Percentiles rank a stretch among this genome's conserved stretches.
Evolutionary conservation across 1,140 invertebrate species (phyloP).

Genomic region (Asbolus verrucosus): DNA sequence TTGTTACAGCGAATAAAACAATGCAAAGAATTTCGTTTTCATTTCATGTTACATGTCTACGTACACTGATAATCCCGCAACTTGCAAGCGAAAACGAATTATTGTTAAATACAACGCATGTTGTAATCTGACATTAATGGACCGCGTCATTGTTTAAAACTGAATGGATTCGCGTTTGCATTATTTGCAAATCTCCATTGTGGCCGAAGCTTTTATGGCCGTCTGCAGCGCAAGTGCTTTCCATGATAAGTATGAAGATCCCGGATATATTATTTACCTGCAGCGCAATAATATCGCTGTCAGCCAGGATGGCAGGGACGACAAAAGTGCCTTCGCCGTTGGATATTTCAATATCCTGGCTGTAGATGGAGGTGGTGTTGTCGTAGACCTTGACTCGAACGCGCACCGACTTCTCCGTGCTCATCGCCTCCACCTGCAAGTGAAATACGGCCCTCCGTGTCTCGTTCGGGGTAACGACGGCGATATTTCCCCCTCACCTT

Average conservation of each 20-base stretch:
- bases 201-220: neutral
- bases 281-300: constrained; percentile 72
- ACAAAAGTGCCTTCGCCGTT: constrained; percentile 73
- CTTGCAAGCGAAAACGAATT: no score
- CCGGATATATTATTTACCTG: constrained; percentile 65
- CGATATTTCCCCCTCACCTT: constrained; percentile 65
- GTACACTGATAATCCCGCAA: no score
- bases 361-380: constrained; percentile 75
- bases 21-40: no score
- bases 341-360: constrained; percentile 75
- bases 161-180: no score
- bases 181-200: neutral
- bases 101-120: no score
- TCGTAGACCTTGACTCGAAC: constrained; percentile 75
- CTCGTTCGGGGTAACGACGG: constrained; percentile 1
- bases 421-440: constrained; percentile 74
- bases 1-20: no score
- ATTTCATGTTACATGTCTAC: no score
- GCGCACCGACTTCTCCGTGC: constrained; percentile 73
- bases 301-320: constrained; percentile 73
- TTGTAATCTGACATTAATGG: no score
- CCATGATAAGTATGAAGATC: neutral
- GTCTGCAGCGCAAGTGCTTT: neutral
- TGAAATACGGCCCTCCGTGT: constrained; percentile 34
- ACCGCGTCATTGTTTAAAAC: no score